A percentile compares a stretch with the other conserved stretches of the same genome.
These are phyloP conservation scores for Tipula confusa DNA, from an alignment of 2,888 invertebrate species.

Conservation along the genomic window DNA sequence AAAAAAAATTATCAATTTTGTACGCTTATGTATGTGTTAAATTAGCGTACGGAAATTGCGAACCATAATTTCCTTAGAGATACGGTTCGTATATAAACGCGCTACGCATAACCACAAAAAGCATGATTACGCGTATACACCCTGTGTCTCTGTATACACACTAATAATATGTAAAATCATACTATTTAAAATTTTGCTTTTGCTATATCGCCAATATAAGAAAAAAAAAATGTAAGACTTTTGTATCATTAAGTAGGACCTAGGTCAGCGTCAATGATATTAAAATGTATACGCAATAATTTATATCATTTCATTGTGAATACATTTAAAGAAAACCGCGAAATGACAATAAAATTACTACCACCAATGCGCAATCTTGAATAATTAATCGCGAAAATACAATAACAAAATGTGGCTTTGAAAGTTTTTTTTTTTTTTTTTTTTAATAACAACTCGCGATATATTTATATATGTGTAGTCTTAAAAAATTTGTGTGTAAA, in stretches of 20 bases:
- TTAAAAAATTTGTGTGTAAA: constrained; percentile 4
- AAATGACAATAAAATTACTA: constrained; percentile 7
- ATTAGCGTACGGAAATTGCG: not conserved
- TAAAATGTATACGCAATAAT: constrained; percentile 27
- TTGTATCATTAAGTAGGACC: constrained; percentile 34
- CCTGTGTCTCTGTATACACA: too few relatives aligned
- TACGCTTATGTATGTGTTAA: not conserved
- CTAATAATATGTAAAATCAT: not conserved
- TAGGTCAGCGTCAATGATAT: constrained; percentile 34
- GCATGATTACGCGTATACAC: not conserved
- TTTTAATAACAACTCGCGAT: not conserved
- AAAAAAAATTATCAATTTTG: not conserved
- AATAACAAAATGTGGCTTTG: constrained; percentile 21
- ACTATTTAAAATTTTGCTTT: not conserved
- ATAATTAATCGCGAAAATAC: constrained; percentile 27
- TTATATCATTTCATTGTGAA: not conserved
- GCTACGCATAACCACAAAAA: not conserved
- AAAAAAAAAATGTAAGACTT: constrained; percentile 29
- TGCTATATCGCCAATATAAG: not conserved
- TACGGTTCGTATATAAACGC: not conserved
- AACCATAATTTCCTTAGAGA: constrained; percentile 7
- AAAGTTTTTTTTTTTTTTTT: constrained; percentile 27
- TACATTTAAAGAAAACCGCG: not conserved
- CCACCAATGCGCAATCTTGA: not conserved
- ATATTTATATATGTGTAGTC: not conserved